These are phyloP conservation scores for Trachythela sp. DNA, from an alignment of 64 coral and sea anemone species.

Conservation along the genomic window DNA sequence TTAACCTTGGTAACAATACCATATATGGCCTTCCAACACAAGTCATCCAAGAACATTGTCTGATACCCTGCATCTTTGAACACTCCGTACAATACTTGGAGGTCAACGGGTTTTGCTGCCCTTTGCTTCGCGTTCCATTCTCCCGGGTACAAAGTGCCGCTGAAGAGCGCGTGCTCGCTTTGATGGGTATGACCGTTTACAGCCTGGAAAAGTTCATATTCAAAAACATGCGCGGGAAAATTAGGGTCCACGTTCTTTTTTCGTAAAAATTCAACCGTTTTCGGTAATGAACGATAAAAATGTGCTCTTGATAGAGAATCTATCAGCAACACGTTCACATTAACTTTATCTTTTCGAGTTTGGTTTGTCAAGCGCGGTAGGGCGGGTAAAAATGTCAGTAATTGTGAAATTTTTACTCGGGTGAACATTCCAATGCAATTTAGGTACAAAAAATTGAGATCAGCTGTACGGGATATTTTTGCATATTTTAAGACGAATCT, in stretches of 20 bases:
- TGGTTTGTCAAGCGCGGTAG: neutral
- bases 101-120: neutral
- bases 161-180: slow-evolving; percentile 28
- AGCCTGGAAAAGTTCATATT: slow-evolving; percentile 35
- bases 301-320: slow-evolving; percentile 38
- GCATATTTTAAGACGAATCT: neutral
- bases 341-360: neutral
- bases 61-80: slow-evolving; percentile 30
- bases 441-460: neutral
- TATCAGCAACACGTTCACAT: slow-evolving; percentile 27
- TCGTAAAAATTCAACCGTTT: slow-evolving; percentile 33
- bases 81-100: slow-evolving; percentile 27
- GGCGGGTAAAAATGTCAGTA: neutral
- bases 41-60: slow-evolving; percentile 40
- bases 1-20: slow-evolving; percentile 2
- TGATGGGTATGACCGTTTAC: slow-evolving; percentile 32
- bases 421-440: neutral
- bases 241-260: neutral
- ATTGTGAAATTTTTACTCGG: neutral
- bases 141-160: slow-evolving; percentile 11
- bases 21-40: slow-evolving; percentile 31
- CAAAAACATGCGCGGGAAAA: slow-evolving; percentile 19
- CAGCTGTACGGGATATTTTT: neutral
- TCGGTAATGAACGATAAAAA: slow-evolving; percentile 45
- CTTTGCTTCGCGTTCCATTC: slow-evolving; percentile 2